phyloP scores from a whole-genome alignment of 2,888 invertebrate genomes.

The Phasia obesa region DNA sequence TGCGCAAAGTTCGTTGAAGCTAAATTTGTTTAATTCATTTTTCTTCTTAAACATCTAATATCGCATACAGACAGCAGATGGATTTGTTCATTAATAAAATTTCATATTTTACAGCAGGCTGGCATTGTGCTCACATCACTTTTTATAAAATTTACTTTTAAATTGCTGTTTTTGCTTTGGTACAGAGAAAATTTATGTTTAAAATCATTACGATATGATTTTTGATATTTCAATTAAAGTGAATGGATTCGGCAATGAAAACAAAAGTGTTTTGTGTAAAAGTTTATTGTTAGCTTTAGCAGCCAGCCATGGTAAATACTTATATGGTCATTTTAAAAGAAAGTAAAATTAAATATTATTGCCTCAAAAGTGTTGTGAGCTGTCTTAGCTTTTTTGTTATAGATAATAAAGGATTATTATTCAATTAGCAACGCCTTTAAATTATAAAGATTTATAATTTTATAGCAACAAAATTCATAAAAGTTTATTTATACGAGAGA shows the following conservation, averaged over 20 bases:
- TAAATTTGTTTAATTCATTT: slow-evolving; percentile 14
- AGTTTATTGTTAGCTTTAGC: not conserved
- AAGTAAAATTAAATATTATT: slow-evolving; percentile 50
- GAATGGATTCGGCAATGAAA: slow-evolving; percentile 43
- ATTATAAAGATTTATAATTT: slow-evolving; percentile 1
- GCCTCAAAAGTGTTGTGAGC: not conserved
- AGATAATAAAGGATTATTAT: slow-evolving; percentile 44
- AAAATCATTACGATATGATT: slow-evolving; percentile 39
- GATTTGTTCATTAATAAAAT: slow-evolving; percentile 46
- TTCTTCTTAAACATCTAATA: slow-evolving; percentile 11
- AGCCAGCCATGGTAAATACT: no score
- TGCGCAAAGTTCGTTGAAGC: slow-evolving; percentile 52
- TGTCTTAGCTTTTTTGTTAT: slow-evolving; percentile 17
- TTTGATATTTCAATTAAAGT: slow-evolving; percentile 69
- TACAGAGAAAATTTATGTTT: not conserved
- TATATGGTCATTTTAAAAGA: slow-evolving; percentile 44
- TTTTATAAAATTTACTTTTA: not conserved
- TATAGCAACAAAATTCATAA: slow-evolving; percentile 1
- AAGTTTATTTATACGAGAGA: no score
- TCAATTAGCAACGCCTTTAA: slow-evolving; percentile 50
- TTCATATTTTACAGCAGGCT: slow-evolving; percentile 44
- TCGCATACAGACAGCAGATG: slow-evolving; percentile 22
- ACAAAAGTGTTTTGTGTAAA: slow-evolving; percentile 50
- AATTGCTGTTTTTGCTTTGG: slow-evolving; percentile 21
- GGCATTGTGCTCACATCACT: slow-evolving; percentile 25